Evolutionary conservation across 2,888 invertebrate species (phyloP), one percentile per base, ranked within the genome.

Genomic region (Petrophora chlorosata): DNA sequence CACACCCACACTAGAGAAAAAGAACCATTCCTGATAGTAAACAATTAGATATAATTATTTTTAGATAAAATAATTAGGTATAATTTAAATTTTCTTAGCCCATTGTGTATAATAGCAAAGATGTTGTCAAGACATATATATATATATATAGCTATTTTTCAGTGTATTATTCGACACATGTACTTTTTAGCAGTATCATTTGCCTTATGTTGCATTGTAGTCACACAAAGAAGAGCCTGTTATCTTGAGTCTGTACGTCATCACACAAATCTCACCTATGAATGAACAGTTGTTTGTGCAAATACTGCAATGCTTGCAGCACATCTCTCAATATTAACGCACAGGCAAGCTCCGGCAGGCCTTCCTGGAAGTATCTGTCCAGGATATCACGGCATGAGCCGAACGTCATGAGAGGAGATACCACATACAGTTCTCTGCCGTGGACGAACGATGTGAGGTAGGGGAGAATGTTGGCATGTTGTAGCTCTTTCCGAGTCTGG

Each of bases 351-450:
- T 98, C 98, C 0, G 96, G 94, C 43, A 98, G 87, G 2, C 98
- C 97, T 84, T 89, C 85, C 5, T 82, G 91, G 77, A 96, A 98
- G 83, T 95, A 94, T 59, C 93, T 93, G 65, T 92, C 91, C 4
- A 97, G 90, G 58, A 97, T 92, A 74, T 96, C 95, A 50, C 94
- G 91, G 69, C 96, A 96, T 0, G 97, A 97, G 2, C 97, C 96
- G 73, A 94, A 96, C 15, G 93, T 94, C 95, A 97, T 95, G 5
- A 96, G 89, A 0, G 97, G 97, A 59, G 95, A 94, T 9, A 97
- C 92, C 3, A 95, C 92, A 81, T 94, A 96, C 19, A 98, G 89
- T 74, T 96, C 94, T 28, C 92, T 92, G n/a, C 94, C 94, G 46
- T 92, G 91, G 0, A 97, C 94, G 82, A 97, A 97, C 2, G 95